Conservation (phyloP, 2,888 invertebrate genomes). For the Strigamia maritima region DNA sequence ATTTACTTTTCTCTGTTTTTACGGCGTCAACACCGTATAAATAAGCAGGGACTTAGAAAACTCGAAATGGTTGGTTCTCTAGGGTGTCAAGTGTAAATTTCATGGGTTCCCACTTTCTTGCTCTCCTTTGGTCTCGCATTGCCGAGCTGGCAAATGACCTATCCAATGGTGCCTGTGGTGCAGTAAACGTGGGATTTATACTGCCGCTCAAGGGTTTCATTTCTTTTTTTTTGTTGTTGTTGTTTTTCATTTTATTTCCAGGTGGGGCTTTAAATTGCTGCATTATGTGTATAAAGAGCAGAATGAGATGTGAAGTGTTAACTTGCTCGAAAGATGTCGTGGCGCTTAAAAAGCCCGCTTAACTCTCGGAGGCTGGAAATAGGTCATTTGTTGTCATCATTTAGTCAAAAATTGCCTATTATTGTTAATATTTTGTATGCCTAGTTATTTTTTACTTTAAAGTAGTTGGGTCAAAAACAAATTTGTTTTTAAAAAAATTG, state of each 20-base stretch:
- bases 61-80: background rate
- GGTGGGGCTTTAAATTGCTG: background rate
- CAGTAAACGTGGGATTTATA: conserved; percentile 20
- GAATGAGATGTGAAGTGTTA: conserved; percentile 14
- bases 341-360: background rate
- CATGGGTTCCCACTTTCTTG: conserved; percentile 17
- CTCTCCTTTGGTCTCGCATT: conserved; percentile 19
- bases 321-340: background rate
- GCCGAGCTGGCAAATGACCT: conserved; percentile 26
- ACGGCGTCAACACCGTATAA: background rate
- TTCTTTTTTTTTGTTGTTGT: conserved; percentile 2
- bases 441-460: too few relatives aligned
- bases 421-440: too few relatives aligned
- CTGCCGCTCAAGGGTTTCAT: conserved; percentile 11
- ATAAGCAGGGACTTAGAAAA: background rate
- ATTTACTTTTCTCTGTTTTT: background rate
- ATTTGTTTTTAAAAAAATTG: too few relatives aligned
- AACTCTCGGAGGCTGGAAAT: too few relatives aligned
- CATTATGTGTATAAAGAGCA: conserved; percentile 4
- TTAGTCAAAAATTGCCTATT: too few relatives aligned
- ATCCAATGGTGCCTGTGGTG: conserved; percentile 11
- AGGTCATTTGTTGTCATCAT: background rate
- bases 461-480: too few relatives aligned
- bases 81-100: conserved; percentile 27
- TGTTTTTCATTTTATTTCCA: conserved; percentile 14